Percentiles rank a stretch among this genome's conserved stretches.
phyloP scores from a whole-genome alignment of 2,113 vertebrate species.

The Dicaeum eximium region DNA sequence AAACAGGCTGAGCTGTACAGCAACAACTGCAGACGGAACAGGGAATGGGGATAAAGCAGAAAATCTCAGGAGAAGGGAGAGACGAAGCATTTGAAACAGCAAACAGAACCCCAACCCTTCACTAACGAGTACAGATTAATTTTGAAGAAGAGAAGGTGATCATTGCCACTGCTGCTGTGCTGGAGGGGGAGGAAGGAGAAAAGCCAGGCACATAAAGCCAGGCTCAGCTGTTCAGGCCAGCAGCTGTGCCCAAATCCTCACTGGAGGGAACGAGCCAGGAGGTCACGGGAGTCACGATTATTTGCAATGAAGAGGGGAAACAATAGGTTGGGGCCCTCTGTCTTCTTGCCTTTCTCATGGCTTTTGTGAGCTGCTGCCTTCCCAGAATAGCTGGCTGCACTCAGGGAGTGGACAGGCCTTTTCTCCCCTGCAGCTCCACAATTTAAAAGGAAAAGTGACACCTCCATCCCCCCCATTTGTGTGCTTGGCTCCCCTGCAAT shows the following conservation, averaged over 20 bases:
- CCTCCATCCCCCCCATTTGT: background rate
- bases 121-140: background rate
- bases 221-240: slow-evolving; percentile 52
- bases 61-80: background rate
- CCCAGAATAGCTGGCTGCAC: slow-evolving; percentile 7
- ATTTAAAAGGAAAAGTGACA: background rate
- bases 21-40: background rate
- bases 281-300: slow-evolving; percentile 50
- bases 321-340: slow-evolving; percentile 50
- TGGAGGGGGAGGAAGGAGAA: background rate
- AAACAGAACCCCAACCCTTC: background rate
- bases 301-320: slow-evolving; percentile 30
- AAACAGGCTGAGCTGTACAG: background rate
- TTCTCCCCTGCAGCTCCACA: background rate
- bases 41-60: background rate
- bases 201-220: background rate
- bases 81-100: background rate
- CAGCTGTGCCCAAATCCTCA: slow-evolving; percentile 52
- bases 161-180: background rate
- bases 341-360: slow-evolving; percentile 4
- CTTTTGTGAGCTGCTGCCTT: slow-evolving; percentile 20
- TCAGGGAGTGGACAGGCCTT: background rate
- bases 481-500: background rate
- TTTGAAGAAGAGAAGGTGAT: background rate
- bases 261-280: background rate